Base-by-base conservation (phyloP, 2,797 vertebrate genomes). In the Crocodylus rhombifer region DNA sequence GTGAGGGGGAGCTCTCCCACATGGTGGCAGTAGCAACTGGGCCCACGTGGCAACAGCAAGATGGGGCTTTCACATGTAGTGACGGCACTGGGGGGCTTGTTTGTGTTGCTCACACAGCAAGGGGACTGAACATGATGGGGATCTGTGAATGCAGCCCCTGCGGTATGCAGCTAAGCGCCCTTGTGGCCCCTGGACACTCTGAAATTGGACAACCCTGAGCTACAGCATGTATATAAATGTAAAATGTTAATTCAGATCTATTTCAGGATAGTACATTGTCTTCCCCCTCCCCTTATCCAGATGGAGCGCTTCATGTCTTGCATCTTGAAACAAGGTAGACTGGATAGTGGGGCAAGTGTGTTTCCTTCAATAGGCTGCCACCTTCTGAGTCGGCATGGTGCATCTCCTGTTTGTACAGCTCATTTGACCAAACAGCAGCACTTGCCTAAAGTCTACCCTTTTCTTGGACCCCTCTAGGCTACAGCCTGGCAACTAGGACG, bases 351-450 rank as follows among this genome's bases (percentile, higher is more conserved):
- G 56, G 20, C 60, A 26, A 5, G 25, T 36, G 74, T 18, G 51
- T 76, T 42, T 76, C 17, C 16, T 16, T 77, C 51, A 76, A 76
- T 9, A 16, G 36, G 15, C 26, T 57, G 28, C 51, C 28, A 1
- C 25, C 30, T n/a, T 62, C n/a, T n/a, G 26, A 11, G 2, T 20
- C 64, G 42, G 11, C 25, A 58, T 23, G 2, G 25, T 75, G 42
- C 57, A 71, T 30, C 57, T 85, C 91, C 75, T 14, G 79, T 36
- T 94, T 89, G 78, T 51, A 73, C 67, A 55, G 77, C 28, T 64
- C 78, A 28, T 12, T 17, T 28, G 75, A 77, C 42, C 63, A 64
- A 36, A 69, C 14, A 89, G 77, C 61, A 79, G 76, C 36, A 76
- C 73, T 78, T 87, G 90, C 84, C 60, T 33, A 61, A 62, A 11